Evolutionary conservation across 2,797 vertebrate species (phyloP).

Genomic region (Psittacula echo): DNA sequence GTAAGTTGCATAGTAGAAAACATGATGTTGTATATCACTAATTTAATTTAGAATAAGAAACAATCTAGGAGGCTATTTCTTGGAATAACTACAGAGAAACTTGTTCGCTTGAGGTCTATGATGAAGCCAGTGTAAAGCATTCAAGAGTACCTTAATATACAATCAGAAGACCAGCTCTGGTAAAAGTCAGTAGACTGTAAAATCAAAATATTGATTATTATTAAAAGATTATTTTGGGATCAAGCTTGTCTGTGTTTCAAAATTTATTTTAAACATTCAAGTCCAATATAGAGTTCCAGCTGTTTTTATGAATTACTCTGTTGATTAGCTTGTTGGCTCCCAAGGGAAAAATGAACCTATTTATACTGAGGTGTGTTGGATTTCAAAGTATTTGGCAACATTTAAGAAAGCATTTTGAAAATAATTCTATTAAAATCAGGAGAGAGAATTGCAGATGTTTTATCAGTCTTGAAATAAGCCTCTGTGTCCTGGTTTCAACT

Average conservation of each 20-base stretch:
- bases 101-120: neutral
- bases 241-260: slow-evolving; percentile 13
- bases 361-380: neutral
- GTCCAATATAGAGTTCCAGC: neutral
- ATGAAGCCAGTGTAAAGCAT: neutral
- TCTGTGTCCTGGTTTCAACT: neutral
- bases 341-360: neutral
- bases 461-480: neutral
- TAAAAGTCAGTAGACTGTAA: slow-evolving; percentile 20
- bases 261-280: slow-evolving; percentile 29
- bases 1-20: neutral
- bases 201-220: slow-evolving; percentile 49
- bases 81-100: neutral
- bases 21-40: neutral
- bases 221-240: slow-evolving; percentile 43
- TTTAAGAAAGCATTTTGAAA: neutral
- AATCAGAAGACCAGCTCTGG: neutral
- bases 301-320: slow-evolving; percentile 23
- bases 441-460: neutral
- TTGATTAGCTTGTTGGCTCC: neutral
- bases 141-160: neutral
- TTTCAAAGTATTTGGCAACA: slow-evolving; percentile 32
- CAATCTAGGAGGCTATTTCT: neutral
- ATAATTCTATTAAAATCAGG: neutral
- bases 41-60: neutral